Evolutionary conservation across 1,140 invertebrate species (phyloP), one percentile per base, ranked within the genome.

Genomic region (Drosophila serrata): DNA sequence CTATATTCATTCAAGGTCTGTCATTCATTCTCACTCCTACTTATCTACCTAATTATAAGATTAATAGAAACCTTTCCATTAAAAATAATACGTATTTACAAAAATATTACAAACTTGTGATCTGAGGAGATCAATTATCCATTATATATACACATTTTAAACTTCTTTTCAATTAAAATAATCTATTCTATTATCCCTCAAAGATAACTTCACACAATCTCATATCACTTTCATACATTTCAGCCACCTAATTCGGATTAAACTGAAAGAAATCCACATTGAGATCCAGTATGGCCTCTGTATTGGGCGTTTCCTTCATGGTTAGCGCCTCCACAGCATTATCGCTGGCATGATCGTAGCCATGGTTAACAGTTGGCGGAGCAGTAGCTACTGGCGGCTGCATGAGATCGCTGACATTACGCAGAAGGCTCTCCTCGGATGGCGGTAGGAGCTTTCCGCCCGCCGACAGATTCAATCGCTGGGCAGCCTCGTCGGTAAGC

Each of bases 321-420:
- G 48, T 87, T 4, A 92, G 56, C 12, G 91, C 91, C 70, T 92
- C 91, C 17, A 92, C 91, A 13, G 91, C 91, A 75, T 92, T 92
- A 29, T 92, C 91, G 49, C 91, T 92, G 29, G 75, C 91, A 77
- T 92, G 91, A 75, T 92, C 91, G 12, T 92, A 92, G 22, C 91
- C 81, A 64, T 88, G 79, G 12, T 68, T 68, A 3, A 84, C 60
- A 8, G 74, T 67, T 17, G 77, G 48, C 24, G 69, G 59, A 6
- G 81, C 68, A 15, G 80, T 69, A n/a, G 81, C 67, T 13, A 90
- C 69, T 1, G 90, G 82, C 0, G 90, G 90, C 42, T 90, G 90
- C 76, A 91, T 88, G 2, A 92, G 70, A 70, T 92, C 91, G 17
- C 88, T 68, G 3, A 92, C 91, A 45, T 91, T 91, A 4, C 91